These are phyloP conservation scores for Macrostomum lignano DNA, from an alignment of 1,140 invertebrate species.

Conservation along the genomic window DNA sequence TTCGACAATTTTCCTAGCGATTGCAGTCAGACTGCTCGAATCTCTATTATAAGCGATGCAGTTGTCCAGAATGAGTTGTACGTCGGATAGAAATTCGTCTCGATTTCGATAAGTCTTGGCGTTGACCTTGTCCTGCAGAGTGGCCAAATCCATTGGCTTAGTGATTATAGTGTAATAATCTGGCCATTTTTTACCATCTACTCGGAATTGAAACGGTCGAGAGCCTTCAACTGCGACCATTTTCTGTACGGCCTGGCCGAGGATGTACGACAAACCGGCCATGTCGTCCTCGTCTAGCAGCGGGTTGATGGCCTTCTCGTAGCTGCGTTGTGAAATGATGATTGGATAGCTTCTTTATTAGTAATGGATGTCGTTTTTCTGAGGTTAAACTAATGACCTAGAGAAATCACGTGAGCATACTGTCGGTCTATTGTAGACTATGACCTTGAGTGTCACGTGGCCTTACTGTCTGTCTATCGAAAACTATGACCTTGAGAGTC, in stretches of 20 bases:
- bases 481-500: no score
- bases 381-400: no score
- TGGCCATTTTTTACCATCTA: constrained; percentile 6
- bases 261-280: constrained; percentile 4
- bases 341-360: no score
- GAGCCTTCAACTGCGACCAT: constrained; percentile 4
- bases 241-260: constrained; percentile 1
- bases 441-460: no score
- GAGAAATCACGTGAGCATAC: no score
- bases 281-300: constrained; percentile 6
- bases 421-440: no score
- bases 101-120: constrained; percentile 53
- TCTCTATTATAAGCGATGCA: constrained; percentile 63
- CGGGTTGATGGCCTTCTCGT: constrained; percentile 3
- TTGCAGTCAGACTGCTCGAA: constrained; percentile 21
- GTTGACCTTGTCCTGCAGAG: constrained; percentile 30
- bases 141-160: constrained; percentile 71
- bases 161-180: constrained; percentile 80
- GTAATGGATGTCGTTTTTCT: no score
- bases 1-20: constrained; percentile 4
- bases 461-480: no score
- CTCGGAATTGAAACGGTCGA: constrained; percentile 5
- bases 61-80: constrained; percentile 58
- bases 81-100: constrained; percentile 57
- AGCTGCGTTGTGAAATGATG: no score